Conservation (phyloP, 2,797 vertebrate species). For the Rhinophrynus dorsalis region DNA sequence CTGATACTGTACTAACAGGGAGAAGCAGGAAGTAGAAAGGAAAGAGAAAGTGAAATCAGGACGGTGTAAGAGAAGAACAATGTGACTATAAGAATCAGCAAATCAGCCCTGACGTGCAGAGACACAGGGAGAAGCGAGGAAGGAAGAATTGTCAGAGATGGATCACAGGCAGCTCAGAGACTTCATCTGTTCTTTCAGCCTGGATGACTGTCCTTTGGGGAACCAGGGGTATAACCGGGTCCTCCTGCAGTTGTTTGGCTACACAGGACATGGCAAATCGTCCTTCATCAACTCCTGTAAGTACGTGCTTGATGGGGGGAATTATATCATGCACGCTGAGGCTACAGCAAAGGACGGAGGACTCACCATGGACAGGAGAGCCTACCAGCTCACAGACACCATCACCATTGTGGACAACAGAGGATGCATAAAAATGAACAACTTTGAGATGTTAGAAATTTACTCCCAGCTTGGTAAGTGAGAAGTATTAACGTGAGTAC, state of each 20-base stretch:
- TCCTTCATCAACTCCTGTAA: constrained; percentile 27
- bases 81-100: too few relatives aligned
- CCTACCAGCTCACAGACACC: not conserved
- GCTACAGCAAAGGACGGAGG: not conserved
- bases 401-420: constrained; percentile 29
- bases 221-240: constrained; percentile 10
- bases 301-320: not conserved
- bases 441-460: not conserved
- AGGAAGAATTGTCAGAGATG: too few relatives aligned
- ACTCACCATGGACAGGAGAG: not conserved
- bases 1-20: too few relatives aligned
- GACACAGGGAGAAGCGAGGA: too few relatives aligned
- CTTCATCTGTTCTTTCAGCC: not conserved
- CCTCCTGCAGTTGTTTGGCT: constrained; percentile 16
- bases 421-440: not conserved
- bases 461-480: constrained; percentile 28
- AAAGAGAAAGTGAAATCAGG: too few relatives aligned
- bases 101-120: too few relatives aligned
- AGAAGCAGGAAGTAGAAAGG: too few relatives aligned
- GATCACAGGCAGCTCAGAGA: not conserved
- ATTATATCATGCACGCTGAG: not conserved
- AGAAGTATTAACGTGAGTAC: too few relatives aligned
- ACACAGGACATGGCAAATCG: not conserved
- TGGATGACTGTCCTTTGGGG: not conserved
- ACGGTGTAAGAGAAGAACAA: too few relatives aligned